Conservation (phyloP, 1,140 invertebrate genomes). For the Solen grandis region DNA sequence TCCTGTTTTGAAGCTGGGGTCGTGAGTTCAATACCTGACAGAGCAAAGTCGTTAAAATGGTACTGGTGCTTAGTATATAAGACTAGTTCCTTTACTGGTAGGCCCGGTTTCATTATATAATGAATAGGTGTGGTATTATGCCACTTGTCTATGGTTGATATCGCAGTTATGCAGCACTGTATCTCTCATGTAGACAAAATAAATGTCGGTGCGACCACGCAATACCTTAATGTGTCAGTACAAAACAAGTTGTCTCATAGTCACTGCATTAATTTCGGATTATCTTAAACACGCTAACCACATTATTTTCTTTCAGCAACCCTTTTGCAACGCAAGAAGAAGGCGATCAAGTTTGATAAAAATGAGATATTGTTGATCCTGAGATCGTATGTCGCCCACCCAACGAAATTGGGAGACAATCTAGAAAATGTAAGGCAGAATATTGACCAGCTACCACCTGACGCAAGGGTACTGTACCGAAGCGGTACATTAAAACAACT, state of each 20-base stretch:
- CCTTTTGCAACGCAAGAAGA: neutral
- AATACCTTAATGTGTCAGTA: neutral
- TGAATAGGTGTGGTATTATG: neutral
- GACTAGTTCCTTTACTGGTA: neutral
- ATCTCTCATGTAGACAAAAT: too few relatives aligned
- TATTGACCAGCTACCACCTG: constrained; percentile 7
- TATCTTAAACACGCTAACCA: neutral
- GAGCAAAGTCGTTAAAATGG: too few relatives aligned
- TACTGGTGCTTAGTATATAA: too few relatives aligned
- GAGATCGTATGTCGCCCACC: neutral
- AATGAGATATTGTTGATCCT: constrained; percentile 3
- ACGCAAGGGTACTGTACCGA: neutral
- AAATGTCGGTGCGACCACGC: neutral
- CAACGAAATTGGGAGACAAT: constrained; percentile 7
- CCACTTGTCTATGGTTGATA: neutral
- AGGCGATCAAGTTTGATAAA: neutral
- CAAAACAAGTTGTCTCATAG: neutral
- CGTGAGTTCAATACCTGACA: too few relatives aligned
- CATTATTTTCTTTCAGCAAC: constrained; percentile 6
- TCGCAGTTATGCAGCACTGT: too few relatives aligned
- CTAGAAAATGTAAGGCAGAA: constrained; percentile 8
- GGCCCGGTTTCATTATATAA: neutral
- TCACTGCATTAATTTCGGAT: neutral
- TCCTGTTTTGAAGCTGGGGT: too few relatives aligned
- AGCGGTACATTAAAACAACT: neutral